phyloP scores from a whole-genome alignment of 2,113 vertebrate species.

The Cardinalis cardinalis region DNA sequence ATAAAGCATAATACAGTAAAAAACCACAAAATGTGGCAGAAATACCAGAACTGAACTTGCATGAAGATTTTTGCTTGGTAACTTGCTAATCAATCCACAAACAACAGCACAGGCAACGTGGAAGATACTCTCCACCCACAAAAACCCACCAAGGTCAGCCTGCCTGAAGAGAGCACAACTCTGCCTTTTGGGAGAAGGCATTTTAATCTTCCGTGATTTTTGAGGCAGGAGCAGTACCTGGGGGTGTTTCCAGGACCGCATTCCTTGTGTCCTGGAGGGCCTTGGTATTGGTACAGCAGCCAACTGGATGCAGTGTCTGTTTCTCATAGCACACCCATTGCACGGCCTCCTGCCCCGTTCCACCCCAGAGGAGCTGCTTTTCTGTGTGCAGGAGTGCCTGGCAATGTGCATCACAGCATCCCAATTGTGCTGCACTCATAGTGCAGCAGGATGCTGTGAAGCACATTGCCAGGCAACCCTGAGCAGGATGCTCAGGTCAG shows the following conservation, averaged over 20 bases:
- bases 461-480: not conserved
- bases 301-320: fast-evolving
- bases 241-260: not conserved
- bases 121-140: not conserved
- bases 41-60: not conserved
- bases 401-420: not conserved
- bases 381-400: fast-evolving
- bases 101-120: not conserved
- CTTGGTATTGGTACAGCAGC: no score
- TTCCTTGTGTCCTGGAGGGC: not conserved
- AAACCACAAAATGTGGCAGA: not conserved
- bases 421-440: not conserved
- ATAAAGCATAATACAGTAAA: not conserved
- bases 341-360: not conserved
- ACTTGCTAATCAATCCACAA: not conserved
- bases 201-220: not conserved
- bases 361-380: not conserved
- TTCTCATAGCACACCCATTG: not conserved
- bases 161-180: not conserved
- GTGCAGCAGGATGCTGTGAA: not conserved
- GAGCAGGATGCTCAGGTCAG: fast-evolving
- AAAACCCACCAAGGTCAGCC: not conserved
- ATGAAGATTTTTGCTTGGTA: not conserved
- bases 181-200: not conserved
- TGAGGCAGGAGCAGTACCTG: not conserved